A percentile compares a stretch with the other conserved stretches of the same genome.
phyloP scores from a whole-genome alignment of 1,140 invertebrate species.

The Acyrthosiphon pisum region DNA sequence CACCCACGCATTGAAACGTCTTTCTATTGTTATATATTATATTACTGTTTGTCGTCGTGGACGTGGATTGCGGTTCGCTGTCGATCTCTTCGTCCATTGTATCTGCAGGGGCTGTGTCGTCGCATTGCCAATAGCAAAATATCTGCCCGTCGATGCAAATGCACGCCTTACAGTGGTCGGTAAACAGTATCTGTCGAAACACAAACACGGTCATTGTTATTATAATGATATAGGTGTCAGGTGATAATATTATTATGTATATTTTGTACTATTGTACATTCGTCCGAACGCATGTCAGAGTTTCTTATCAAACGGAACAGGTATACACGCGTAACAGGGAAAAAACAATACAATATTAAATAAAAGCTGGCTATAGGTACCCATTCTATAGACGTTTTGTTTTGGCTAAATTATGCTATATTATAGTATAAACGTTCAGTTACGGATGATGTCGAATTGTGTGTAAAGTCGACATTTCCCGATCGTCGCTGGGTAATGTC shows the following conservation, averaged over 20 bases:
- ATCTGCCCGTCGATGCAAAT: slow-evolving; percentile 50
- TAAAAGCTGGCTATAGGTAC: too few relatives aligned
- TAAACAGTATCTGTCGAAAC: slow-evolving; percentile 47
- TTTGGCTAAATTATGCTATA: neutral
- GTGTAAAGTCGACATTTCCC: too few relatives aligned
- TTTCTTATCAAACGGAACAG: neutral
- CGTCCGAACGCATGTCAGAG: neutral
- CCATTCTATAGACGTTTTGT: neutral
- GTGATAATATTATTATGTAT: neutral
- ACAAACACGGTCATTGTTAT: neutral
- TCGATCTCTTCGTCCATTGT: neutral
- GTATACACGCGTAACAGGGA: too few relatives aligned
- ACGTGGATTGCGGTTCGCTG: neutral
- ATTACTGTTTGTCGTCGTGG: slow-evolving; percentile 31
- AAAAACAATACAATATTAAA: too few relatives aligned
- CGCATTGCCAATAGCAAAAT: slow-evolving; percentile 55
- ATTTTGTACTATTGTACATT: neutral
- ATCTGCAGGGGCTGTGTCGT: neutral
- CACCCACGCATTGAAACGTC: neutral
- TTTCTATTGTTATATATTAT: neutral
- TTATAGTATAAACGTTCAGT: too few relatives aligned
- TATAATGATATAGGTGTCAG: too few relatives aligned
- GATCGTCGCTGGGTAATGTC: too few relatives aligned
- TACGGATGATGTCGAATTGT: too few relatives aligned
- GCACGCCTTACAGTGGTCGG: slow-evolving; percentile 44